Conservation (phyloP, 2,888 invertebrate genomes). For the Limnephilus lunatus region DNA sequence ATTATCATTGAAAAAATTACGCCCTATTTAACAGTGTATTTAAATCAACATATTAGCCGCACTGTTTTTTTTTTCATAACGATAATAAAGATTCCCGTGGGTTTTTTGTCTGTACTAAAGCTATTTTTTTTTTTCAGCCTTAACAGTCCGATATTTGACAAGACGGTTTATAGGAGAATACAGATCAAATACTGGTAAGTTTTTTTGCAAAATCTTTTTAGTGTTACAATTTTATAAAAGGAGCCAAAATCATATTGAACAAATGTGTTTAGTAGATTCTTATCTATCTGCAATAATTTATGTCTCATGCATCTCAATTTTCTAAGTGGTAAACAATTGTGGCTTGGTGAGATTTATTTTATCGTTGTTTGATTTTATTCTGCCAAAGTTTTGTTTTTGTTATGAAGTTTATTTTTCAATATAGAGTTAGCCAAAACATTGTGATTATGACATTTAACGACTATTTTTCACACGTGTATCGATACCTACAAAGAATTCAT, state of each 20-base stretch:
- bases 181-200: conserved; percentile 86
- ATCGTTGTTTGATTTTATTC: background rate
- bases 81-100: no score
- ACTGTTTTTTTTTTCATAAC: no score
- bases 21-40: no score
- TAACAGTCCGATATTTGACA: conserved; percentile 87
- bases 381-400: conserved; percentile 1
- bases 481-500: background rate
- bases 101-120: background rate
- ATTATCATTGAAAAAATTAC: no score
- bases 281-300: background rate
- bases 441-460: background rate
- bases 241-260: background rate
- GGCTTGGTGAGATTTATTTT: background rate
- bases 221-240: background rate
- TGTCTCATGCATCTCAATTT: background rate
- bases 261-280: no score
- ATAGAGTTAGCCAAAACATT: background rate
- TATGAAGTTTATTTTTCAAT: background rate
- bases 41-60: no score
- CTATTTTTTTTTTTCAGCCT: conserved; percentile 76
- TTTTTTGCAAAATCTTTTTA: background rate
- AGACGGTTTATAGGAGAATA: conserved; percentile 89
- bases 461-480: background rate
- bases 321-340: background rate